Evolutionary conservation across 1,140 invertebrate species (phyloP).

Genomic region (Drosophila tropicalis): DNA sequence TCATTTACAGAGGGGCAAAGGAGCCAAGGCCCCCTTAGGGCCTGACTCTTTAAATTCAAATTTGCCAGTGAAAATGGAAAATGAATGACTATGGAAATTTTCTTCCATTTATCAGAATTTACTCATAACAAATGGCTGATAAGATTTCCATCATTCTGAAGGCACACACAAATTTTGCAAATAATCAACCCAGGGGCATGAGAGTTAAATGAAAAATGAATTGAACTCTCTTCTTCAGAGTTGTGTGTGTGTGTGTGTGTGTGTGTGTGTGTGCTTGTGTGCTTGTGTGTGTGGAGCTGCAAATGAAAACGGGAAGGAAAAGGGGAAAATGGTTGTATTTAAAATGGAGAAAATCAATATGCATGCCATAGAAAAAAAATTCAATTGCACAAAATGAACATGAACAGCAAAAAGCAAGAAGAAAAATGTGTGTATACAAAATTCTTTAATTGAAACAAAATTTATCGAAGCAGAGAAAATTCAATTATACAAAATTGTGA

Average conservation of each 20-base stretch:
- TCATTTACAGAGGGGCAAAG: conserved; percentile 3
- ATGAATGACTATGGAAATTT: conserved; percentile 7
- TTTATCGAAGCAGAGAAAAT: not conserved
- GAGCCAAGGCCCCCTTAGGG: not conserved
- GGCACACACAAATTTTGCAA: not conserved
- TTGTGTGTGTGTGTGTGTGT: not conserved
- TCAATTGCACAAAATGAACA: not conserved
- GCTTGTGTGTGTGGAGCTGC: not conserved
- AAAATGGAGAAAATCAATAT: conserved; percentile 9
- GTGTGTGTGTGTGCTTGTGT: not conserved
- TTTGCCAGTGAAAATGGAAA: not conserved
- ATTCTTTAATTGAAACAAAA: not conserved
- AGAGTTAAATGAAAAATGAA: conserved; percentile 14
- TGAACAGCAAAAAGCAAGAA: not conserved
- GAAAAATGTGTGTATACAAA: not conserved
- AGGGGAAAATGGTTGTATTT: not conserved
- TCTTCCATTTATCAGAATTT: conserved; percentile 12
- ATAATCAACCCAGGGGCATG: not conserved
- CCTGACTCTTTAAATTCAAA: not conserved
- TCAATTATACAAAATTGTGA: not conserved
- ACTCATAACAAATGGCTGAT: conserved; percentile 14
- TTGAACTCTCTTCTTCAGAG: not conserved
- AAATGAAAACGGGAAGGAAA: not conserved
- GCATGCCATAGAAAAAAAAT: not conserved
- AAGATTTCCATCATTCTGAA: conserved; percentile 7